Evolutionary conservation across 2,113 vertebrate genomes (phyloP).

Genomic region (Rhynchopsitta pachyrhyncha): DNA sequence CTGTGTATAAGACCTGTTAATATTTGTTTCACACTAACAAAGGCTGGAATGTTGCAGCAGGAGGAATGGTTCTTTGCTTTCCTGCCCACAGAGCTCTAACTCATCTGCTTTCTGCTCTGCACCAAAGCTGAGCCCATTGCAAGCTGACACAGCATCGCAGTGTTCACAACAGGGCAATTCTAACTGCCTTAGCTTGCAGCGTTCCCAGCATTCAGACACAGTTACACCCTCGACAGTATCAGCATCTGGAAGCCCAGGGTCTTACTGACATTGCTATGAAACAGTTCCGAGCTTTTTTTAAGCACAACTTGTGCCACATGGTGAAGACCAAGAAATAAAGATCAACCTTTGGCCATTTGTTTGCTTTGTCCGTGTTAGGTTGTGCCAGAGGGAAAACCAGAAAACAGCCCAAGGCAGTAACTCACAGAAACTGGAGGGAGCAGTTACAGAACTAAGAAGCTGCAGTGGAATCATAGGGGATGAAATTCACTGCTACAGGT

Average conservation of each 20-base stretch:
- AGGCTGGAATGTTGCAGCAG: background rate
- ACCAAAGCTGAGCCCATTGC: background rate
- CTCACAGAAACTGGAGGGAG: background rate
- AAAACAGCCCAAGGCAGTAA: background rate
- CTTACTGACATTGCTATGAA: background rate
- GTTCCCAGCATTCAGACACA: background rate
- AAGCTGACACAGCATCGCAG: background rate
- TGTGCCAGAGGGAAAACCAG: background rate
- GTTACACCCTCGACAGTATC: background rate
- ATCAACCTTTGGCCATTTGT: background rate
- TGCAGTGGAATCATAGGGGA: background rate
- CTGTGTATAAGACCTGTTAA: background rate
- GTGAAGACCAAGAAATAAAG: background rate
- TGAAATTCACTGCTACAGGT: background rate
- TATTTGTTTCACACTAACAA: background rate
- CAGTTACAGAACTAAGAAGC: background rate
- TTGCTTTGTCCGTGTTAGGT: background rate
- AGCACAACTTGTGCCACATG: background rate
- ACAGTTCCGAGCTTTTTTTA: background rate
- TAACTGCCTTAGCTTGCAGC: background rate
- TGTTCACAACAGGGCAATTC: background rate
- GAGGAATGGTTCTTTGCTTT: background rate
- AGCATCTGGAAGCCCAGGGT: background rate
- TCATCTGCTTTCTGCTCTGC: background rate
- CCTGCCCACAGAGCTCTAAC: background rate